Evolutionary conservation across 2,888 invertebrate species (phyloP).

Genomic region (Baronia brevicornis): DNA sequence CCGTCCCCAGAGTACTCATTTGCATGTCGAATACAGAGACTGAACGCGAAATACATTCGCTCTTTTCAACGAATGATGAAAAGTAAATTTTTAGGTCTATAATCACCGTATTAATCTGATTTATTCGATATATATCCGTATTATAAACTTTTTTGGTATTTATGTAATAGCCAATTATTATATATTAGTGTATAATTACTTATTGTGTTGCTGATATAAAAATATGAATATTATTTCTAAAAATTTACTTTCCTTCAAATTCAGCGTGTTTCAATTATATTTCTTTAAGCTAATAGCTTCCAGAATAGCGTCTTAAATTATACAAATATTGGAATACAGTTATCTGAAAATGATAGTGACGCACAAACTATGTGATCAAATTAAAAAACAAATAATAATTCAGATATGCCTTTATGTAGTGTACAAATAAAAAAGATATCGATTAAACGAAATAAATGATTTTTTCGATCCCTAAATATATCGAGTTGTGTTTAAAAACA

Average conservation of each 20-base stretch:
- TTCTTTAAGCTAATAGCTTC: neutral
- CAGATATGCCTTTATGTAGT: constrained; percentile 41
- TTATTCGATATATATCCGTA: neutral
- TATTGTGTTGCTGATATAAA: too few relatives aligned
- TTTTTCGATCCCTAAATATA: constrained; percentile 30
- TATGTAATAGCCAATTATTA: too few relatives aligned
- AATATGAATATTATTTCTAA: neutral
- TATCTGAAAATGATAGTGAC: constrained; percentile 33
- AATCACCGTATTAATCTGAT: too few relatives aligned
- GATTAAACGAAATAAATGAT: constrained; percentile 13
- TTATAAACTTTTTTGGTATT: constrained; percentile 1
- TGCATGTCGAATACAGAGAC: constrained; percentile 34
- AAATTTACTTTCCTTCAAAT: neutral
- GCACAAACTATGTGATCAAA: constrained; percentile 56
- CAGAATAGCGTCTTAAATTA: neutral
- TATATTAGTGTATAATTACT: too few relatives aligned
- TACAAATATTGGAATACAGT: neutral
- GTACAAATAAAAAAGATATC: constrained; percentile 25
- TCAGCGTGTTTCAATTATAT: neutral
- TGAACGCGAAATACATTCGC: constrained; percentile 7
- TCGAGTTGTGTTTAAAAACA: constrained; percentile 32
- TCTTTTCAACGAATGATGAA: neutral
- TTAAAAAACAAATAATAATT: constrained; percentile 27
- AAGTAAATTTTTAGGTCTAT: neutral
- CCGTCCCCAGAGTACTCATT: constrained; percentile 45